A percentile compares a stretch with the other conserved stretches of the same genome.
phyloP scores from a whole-genome alignment of 2,888 invertebrate species.

The Phymatocera aterrima region DNA sequence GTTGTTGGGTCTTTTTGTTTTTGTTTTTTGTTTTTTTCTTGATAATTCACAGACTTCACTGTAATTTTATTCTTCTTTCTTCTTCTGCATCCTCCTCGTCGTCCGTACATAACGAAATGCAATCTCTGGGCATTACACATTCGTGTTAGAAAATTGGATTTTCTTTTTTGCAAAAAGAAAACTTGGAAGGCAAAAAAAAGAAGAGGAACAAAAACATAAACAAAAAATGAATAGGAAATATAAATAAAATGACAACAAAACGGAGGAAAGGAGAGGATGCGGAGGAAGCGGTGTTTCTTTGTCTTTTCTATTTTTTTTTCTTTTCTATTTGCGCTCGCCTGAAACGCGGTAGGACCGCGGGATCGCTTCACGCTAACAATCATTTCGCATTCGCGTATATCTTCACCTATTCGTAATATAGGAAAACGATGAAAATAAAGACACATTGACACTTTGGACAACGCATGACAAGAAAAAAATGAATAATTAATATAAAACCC shows the following conservation, averaged over 20 bases:
- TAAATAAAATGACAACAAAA: background rate
- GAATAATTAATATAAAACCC: slow-evolving; percentile 49
- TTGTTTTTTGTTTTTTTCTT: background rate
- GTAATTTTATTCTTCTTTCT: background rate
- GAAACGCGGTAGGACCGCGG: too few species aligned
- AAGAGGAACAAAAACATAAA: slow-evolving; percentile 27
- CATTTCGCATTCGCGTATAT: too few species aligned
- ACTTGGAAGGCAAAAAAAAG: slow-evolving; percentile 40
- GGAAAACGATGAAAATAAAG: slow-evolving; percentile 42
- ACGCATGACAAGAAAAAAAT: slow-evolving; percentile 51
- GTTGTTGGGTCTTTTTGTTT: too few species aligned
- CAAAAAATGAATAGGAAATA: background rate
- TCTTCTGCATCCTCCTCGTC: background rate
- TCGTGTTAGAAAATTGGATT: background rate
- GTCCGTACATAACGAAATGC: slow-evolving; percentile 1
- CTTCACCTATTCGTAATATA: too few species aligned
- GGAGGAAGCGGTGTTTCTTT: too few species aligned
- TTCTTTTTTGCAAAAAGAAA: slow-evolving; percentile 46
- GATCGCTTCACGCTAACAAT: too few species aligned
- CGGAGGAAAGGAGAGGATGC: too few species aligned
- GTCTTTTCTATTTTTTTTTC: too few species aligned
- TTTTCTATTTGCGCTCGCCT: too few species aligned
- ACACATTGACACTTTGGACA: slow-evolving; percentile 41
- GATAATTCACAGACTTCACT: background rate
- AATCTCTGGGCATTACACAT: slow-evolving; percentile 33